A percentile compares a stretch with the other conserved stretches of the same genome.
Conservation (phyloP, 2,888 invertebrate genomes). For the Nymphalis urticae region DNA sequence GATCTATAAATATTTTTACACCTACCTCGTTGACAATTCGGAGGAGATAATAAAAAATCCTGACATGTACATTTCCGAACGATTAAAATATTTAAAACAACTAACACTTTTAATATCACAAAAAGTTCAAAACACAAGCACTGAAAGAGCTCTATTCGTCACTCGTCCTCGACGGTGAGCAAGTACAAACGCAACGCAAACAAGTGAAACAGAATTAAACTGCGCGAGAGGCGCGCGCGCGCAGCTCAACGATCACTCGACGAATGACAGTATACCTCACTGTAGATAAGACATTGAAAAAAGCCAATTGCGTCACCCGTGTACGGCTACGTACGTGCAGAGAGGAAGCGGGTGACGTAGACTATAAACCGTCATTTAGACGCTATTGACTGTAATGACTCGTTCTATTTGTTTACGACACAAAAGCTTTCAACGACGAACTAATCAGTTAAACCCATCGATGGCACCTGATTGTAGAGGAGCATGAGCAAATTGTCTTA, state of each 20-base stretch:
- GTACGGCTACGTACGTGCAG: slow-evolving; percentile 76
- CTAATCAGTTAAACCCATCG: slow-evolving; percentile 30
- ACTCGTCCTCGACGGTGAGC: slow-evolving; percentile 74
- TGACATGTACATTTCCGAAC: slow-evolving; percentile 71
- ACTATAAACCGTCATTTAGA: slow-evolving; percentile 68
- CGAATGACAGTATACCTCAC: slow-evolving; percentile 78
- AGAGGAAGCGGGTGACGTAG: slow-evolving; percentile 78
- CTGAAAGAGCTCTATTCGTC: slow-evolving; percentile 71
- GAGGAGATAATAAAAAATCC: slow-evolving; percentile 75
- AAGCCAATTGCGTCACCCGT: slow-evolving; percentile 79
- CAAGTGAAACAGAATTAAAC: slow-evolving; percentile 72
- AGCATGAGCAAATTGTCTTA: slow-evolving; percentile 7
- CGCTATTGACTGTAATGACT: slow-evolving; percentile 64
- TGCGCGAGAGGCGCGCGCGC: slow-evolving; percentile 66
- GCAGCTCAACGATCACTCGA: slow-evolving; percentile 71
- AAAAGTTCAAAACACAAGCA: slow-evolving; percentile 75
- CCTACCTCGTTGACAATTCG: slow-evolving; percentile 75
- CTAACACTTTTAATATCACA: slow-evolving; percentile 63
- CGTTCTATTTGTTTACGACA: slow-evolving; percentile 61
- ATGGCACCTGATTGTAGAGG: slow-evolving; percentile 7
- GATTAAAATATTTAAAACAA: slow-evolving; percentile 49
- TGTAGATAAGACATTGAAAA: slow-evolving; percentile 81
- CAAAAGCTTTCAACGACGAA: slow-evolving; percentile 48
- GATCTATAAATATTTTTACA: slow-evolving; percentile 50
- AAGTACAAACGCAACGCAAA: slow-evolving; percentile 61